These are phyloP conservation scores for Ctenosaura bakeri DNA, from an alignment of 2,797 vertebrate genomes.

Conservation along the genomic window DNA sequence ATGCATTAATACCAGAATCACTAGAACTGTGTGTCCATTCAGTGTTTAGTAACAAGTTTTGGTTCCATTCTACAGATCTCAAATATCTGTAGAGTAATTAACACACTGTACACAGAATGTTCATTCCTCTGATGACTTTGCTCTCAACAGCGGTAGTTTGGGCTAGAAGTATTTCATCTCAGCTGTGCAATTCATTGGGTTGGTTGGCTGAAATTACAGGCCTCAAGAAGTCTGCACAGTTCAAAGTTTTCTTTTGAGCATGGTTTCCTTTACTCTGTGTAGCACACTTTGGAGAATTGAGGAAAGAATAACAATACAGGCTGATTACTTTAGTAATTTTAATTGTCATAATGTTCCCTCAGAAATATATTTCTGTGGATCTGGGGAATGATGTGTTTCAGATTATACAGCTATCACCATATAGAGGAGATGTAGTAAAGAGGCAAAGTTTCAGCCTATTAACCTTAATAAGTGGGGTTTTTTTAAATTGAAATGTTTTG, in stretches of 20 bases:
- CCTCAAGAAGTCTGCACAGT: neutral
- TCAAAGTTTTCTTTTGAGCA: slow-evolving; percentile 2
- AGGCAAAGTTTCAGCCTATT: no score
- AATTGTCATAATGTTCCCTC: neutral
- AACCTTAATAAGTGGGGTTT: no score
- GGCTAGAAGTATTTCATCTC: neutral
- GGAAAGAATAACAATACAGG: neutral
- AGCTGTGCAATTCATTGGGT: neutral
- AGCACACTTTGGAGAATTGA: neutral
- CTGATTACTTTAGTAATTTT: neutral
- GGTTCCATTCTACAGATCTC: neutral
- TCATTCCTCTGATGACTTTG: slow-evolving; percentile 10
- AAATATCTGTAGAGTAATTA: neutral
- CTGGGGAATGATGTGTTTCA: neutral
- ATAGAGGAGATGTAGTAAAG: no score
- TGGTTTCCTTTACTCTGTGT: neutral
- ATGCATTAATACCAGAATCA: neutral
- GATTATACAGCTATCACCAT: neutral
- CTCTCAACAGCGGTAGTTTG: neutral
- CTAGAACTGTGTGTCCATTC: neutral
- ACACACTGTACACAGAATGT: neutral
- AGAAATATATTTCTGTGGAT: slow-evolving; percentile 23
- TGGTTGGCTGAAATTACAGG: slow-evolving; percentile 20
- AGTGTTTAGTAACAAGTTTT: neutral
- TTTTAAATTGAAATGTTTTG: no score